Conservation (phyloP, 2,797 vertebrate genomes). For the Enteromius thamalakanensis region DNA sequence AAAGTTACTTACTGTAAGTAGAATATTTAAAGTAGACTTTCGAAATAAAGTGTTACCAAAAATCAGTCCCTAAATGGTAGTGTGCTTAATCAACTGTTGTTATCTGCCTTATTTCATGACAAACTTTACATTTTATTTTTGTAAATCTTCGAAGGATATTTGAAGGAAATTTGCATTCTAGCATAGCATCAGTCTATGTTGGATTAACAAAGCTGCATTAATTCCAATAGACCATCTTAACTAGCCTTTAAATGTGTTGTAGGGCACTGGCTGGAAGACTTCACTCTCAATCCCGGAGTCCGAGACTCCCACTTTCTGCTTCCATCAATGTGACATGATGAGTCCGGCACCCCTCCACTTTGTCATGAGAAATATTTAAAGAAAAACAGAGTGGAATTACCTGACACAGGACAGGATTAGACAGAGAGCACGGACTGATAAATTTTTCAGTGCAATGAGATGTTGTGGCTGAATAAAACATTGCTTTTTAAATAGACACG, state of each 20-base stretch:
- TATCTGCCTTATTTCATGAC: not conserved
- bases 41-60: too few relatives aligned
- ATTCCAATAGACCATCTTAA: not conserved
- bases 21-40: too few relatives aligned
- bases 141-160: not conserved
- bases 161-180: not conserved
- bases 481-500: conserved; percentile 60
- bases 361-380: conserved; percentile 64
- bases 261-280: not conserved
- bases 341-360: conserved; percentile 45
- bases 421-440: conserved; percentile 47
- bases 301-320: conserved; percentile 1
- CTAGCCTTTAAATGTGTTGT: not conserved
- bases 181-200: too few relatives aligned
- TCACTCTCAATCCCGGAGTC: not conserved
- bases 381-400: conserved; percentile 57
- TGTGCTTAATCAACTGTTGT: not conserved
- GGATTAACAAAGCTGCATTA: not conserved
- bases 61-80: not conserved
- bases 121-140: not conserved
- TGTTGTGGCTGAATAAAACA: conserved; percentile 63
- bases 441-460: conserved; percentile 61
- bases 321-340: conserved; percentile 37
- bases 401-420: conserved; percentile 55
- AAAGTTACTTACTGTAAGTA: too few relatives aligned